Base-by-base conservation (phyloP, 2,113 vertebrate genomes). In the Lasiurus cinereus region DNA sequence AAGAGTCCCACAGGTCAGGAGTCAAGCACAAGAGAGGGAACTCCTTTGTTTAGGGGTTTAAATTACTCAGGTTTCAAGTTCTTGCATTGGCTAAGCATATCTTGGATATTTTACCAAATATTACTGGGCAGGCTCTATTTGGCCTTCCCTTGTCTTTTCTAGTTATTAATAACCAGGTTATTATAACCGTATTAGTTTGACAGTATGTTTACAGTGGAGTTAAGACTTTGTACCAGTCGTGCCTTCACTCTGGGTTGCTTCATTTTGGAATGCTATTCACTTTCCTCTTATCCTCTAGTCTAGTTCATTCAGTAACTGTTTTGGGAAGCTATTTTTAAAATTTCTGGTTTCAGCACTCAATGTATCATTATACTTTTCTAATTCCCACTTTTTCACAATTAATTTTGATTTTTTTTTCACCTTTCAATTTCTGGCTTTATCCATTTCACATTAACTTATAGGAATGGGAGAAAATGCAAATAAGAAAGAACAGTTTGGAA, bases 351-450 rank as follows among this genome's bases (percentile, higher is more conserved):
- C 8, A 8, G 13, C 36, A 89, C 7, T 13, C 33, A 1, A 3
- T 67, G 64, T 74, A 48, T 21, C 29, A n/a, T 89, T 8, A 80
- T 70, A 73, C 9, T 89, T 79, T 80, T 33, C 36, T 62, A 16
- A 50, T 39, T 91, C 18, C 86, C 11, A 50, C n/a, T 54, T 72
- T 18, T 8, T 21, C 62, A 36, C 64, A 36, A 70, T 67, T 83
- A 72, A 72, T 39, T 85, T 46, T n/a, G n/a, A n/a, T 39, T 62
- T 48, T 56, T 88, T 93, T 70, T 59, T n/a, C 3, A 14, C 1
- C 43, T 62, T 77, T 12, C 11, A 52, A 39, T 86, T 59, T 79
- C 80, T 86, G 33, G 62, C 70, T 93, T 94, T 77, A 83, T 77
- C 5, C 8, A 54, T 14, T 87, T 86, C n/a, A 52, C 2, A 31